These are phyloP conservation scores for Equus przewalskii DNA, from an alignment of 2,113 vertebrate species.

Conservation along the genomic window DNA sequence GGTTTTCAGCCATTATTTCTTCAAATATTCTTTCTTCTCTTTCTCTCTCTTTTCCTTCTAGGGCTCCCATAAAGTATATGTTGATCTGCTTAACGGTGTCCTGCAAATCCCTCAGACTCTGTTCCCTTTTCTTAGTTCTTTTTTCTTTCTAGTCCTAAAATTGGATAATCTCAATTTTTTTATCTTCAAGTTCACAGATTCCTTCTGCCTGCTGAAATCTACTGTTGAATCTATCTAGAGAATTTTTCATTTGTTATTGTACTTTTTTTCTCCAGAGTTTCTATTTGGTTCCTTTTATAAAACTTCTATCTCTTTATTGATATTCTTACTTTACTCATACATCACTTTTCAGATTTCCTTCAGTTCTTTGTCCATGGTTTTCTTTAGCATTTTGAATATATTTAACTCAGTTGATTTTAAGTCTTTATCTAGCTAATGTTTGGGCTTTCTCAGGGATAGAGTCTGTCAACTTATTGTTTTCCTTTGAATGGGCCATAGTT, in stretches of 20 bases:
- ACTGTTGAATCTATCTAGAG: not conserved
- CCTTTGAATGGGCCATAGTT: not conserved
- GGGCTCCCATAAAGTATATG: not conserved
- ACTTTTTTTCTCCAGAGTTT: not conserved
- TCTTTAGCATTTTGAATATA: not conserved
- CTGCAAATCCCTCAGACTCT: not conserved
- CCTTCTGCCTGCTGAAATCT: not conserved
- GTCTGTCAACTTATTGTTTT: not conserved
- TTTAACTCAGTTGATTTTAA: not conserved
- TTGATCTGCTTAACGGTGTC: not conserved
- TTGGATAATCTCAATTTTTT: not conserved
- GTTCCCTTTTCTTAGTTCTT: not conserved
- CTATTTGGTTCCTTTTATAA: not conserved
- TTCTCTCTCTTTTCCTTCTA: not conserved
- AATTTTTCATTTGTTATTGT: not conserved
- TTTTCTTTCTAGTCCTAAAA: not conserved
- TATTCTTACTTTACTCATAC: not conserved
- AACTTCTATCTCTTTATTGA: not conserved
- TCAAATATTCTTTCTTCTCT: no score
- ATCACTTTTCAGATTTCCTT: not conserved
- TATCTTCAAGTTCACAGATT: not conserved
- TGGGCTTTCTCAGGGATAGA: not conserved
- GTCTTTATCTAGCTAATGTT: not conserved
- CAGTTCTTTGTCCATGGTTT: not conserved
- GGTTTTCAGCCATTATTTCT: not conserved